Conservation (phyloP, 2,888 invertebrate species). For the Deroplatys truncata region DNA sequence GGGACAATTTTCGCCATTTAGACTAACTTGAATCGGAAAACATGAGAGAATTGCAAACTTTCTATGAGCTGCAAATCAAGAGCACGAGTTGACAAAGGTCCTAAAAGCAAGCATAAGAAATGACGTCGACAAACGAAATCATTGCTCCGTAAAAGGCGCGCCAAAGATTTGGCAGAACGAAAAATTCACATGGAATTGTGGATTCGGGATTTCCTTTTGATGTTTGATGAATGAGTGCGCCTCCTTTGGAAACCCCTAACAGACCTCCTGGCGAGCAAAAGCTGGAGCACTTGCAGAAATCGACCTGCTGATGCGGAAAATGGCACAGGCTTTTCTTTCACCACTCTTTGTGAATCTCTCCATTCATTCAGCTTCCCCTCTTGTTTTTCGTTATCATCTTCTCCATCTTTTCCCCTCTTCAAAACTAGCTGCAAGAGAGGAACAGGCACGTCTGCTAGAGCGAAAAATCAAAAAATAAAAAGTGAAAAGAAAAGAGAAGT, state of each 20-base stretch:
- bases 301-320: constrained; percentile 19
- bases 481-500: background rate
- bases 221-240: no score
- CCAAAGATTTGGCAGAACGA: no score
- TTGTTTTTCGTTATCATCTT: background rate
- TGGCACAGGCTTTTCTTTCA: constrained; percentile 3
- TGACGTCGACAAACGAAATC: no score
- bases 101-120: no score
- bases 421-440: background rate
- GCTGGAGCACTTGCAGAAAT: background rate
- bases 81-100: no score
- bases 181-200: no score
- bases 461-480: background rate
- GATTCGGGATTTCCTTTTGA: no score
- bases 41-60: no score
- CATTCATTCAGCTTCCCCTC: background rate
- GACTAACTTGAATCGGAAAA: no score
- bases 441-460: background rate
- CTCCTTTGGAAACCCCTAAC: background rate
- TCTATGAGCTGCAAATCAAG: no score
- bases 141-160: no score
- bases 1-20: no score
- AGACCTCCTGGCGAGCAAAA: background rate
- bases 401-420: background rate
- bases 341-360: background rate